Percentiles rank a stretch among this genome's conserved stretches.
phyloP scores from a whole-genome alignment of 1,140 invertebrate species.

The Drosophila bifasciata region DNA sequence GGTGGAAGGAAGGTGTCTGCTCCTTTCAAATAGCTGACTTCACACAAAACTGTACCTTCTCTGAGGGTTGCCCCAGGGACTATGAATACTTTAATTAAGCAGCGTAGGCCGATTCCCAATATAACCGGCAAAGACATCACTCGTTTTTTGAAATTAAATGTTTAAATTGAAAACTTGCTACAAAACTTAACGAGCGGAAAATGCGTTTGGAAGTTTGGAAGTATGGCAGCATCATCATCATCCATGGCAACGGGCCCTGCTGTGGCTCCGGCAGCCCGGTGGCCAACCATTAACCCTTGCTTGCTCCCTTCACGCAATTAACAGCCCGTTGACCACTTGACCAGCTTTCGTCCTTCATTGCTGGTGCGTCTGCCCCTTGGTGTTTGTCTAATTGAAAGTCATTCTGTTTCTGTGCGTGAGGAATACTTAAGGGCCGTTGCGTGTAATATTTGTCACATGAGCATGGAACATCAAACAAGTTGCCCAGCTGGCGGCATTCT shows the following conservation, averaged over 20 bases:
- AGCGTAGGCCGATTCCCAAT: slow-evolving; percentile 34
- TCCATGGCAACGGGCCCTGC: slow-evolving; percentile 17
- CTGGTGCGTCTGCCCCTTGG: slow-evolving; percentile 19
- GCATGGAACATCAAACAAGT: slow-evolving; percentile 65
- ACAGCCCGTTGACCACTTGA: slow-evolving; percentile 67
- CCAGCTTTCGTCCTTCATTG: slow-evolving; percentile 10
- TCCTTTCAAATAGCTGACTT: too few species aligned
- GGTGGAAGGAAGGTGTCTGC: neutral
- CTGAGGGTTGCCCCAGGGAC: neutral
- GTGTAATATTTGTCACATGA: slow-evolving; percentile 49
- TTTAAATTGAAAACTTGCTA: slow-evolving; percentile 44
- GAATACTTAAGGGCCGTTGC: slow-evolving; percentile 34
- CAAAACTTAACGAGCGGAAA: slow-evolving; percentile 71
- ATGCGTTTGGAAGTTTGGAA: slow-evolving; percentile 77
- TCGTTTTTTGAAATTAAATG: neutral
- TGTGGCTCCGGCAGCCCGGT: neutral
- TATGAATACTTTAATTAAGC: slow-evolving; percentile 49
- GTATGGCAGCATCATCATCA: slow-evolving; percentile 60
- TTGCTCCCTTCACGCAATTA: slow-evolving; percentile 63
- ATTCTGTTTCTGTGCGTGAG: slow-evolving; percentile 59
- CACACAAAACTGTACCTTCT: too few species aligned
- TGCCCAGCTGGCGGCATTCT: slow-evolving; percentile 59
- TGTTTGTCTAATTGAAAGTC: slow-evolving; percentile 74
- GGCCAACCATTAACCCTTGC: slow-evolving; percentile 52
- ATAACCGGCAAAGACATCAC: slow-evolving; percentile 53